phyloP scores from a whole-genome alignment of 2,888 invertebrate genomes.

The Lampropteryx suffumata region DNA sequence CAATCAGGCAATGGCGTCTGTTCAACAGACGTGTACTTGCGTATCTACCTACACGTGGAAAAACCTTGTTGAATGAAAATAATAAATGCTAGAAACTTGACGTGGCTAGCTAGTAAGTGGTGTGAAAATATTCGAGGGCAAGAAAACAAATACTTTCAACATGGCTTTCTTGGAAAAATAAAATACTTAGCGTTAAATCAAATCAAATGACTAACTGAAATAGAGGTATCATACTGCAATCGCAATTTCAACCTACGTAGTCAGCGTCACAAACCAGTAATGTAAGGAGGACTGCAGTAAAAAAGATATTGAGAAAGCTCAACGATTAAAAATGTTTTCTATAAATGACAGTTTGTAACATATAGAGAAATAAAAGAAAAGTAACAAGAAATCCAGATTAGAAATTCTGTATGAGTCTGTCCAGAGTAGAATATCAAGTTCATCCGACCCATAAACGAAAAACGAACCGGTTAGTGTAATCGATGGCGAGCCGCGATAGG shows the following conservation, averaged over 20 bases:
- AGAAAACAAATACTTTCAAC: conserved; percentile 46
- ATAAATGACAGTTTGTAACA: conserved; percentile 36
- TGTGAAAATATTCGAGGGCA: conserved; percentile 44
- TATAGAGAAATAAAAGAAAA: conserved; percentile 33
- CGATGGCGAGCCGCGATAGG: conserved; percentile 80
- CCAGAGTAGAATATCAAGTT: conserved; percentile 50
- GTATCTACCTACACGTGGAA: conserved; percentile 53
- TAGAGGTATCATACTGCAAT: conserved; percentile 19
- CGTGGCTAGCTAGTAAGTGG: conserved; percentile 43
- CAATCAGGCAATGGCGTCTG: conserved; percentile 43
- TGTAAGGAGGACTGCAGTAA: conserved; percentile 14
- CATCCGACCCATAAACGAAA: conserved; percentile 71
- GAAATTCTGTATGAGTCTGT: conserved; percentile 47
- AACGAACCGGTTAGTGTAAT: conserved; percentile 72
- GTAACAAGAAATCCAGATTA: conserved; percentile 41
- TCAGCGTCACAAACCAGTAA: conserved; percentile 13
- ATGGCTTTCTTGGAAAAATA: conserved; percentile 44
- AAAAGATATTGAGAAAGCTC: conserved; percentile 8
- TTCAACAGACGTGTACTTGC: conserved; percentile 48
- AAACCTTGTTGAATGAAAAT: conserved; percentile 67
- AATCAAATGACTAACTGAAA: conserved; percentile 50
- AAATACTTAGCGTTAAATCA: conserved; percentile 37
- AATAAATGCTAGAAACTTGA: conserved; percentile 60
- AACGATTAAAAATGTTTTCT: conserved; percentile 19
- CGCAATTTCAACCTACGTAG: no score